These are phyloP conservation scores for Eulemur albifrons DNA, from an alignment of 2,797 vertebrate genomes.

Conservation along the genomic window DNA sequence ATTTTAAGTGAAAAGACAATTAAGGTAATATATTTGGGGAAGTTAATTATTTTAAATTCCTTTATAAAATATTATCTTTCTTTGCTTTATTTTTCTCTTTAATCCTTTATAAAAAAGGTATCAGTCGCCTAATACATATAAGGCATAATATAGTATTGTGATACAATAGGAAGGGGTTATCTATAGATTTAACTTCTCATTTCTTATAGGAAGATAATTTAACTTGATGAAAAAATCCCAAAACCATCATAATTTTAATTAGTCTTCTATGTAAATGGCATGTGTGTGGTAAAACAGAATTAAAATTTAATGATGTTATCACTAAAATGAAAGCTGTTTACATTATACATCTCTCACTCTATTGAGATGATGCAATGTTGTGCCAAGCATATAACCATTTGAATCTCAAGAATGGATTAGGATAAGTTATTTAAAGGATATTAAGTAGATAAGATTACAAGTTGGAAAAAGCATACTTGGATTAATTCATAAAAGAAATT, in stretches of 20 bases:
- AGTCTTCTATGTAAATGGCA: not conserved
- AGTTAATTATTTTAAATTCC: not conserved
- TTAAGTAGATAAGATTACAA: constrained; percentile 35
- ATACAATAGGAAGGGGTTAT: not conserved
- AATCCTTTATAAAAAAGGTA: not conserved
- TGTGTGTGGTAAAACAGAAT: not conserved
- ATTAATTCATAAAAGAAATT: constrained; percentile 45
- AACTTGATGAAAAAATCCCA: not conserved
- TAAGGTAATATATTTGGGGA: not conserved
- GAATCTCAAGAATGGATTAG: not conserved
- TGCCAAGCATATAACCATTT: constrained; percentile 50
- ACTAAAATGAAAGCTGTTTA: not conserved
- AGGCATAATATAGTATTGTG: not conserved
- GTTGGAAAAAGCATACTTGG: not conserved
- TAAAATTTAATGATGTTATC: not conserved
- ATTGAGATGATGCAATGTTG: not conserved
- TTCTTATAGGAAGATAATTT: not conserved
- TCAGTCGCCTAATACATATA: not conserved
- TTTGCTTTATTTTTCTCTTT: not conserved
- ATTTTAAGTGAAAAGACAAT: not conserved
- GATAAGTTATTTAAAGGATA: not conserved
- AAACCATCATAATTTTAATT: not conserved
- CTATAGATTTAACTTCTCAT: not conserved
- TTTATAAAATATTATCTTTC: not conserved
- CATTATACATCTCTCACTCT: not conserved